phyloP scores from a whole-genome alignment of 2,797 vertebrate genomes.

The Tamandua tetradactyla region DNA sequence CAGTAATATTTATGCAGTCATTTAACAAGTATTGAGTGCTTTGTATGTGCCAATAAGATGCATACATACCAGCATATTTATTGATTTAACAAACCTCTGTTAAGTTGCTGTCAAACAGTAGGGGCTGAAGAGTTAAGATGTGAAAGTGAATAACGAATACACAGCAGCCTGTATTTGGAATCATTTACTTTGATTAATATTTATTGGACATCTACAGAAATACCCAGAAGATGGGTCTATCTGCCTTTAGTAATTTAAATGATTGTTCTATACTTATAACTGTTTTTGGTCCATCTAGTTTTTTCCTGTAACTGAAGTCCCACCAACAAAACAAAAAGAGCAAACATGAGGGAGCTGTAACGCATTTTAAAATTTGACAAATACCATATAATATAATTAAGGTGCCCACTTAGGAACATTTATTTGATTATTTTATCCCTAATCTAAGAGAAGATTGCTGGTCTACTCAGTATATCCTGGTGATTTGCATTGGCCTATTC shows the following conservation, averaged over 20 bases:
- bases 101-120: background rate
- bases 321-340: constrained; percentile 61
- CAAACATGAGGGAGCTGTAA: constrained; percentile 55
- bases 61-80: background rate
- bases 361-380: constrained; percentile 64
- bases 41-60: background rate
- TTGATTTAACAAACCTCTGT: background rate
- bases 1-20: background rate
- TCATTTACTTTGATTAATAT: background rate
- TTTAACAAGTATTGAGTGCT: background rate
- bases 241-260: constrained; percentile 33
- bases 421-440: constrained; percentile 56
- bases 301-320: constrained; percentile 57
- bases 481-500: constrained; percentile 36
- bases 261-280: background rate
- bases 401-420: constrained; percentile 48
- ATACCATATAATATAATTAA: constrained; percentile 57
- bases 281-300: background rate
- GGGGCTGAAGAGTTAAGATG: background rate
- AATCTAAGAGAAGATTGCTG: constrained; percentile 41
- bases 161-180: background rate
- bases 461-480: background rate
- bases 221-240: constrained; percentile 11
- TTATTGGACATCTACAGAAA: constrained; percentile 46
- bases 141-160: background rate